These are phyloP conservation scores for Coreoperca whiteheadi DNA, from an alignment of 2,113 vertebrate genomes.

Conservation along the genomic window DNA sequence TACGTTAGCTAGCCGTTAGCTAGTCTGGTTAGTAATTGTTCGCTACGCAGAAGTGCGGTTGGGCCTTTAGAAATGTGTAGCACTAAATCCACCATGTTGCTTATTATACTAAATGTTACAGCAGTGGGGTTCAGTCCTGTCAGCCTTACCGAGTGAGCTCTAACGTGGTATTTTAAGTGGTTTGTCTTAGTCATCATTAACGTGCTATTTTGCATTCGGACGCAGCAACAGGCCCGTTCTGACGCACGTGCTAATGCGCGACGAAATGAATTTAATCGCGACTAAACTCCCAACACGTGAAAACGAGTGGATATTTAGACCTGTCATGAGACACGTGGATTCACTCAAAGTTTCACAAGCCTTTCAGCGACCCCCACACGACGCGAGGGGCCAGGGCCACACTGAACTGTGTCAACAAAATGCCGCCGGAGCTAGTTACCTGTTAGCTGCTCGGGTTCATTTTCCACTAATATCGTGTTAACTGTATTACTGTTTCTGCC, in stretches of 20 bases:
- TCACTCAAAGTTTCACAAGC: no score
- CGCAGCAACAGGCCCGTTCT: conserved; percentile 45
- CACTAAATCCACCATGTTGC: neutral
- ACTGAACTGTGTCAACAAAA: neutral
- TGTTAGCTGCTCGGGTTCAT: neutral
- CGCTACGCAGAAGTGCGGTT: neutral
- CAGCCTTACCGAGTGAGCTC: rapidly evolving
- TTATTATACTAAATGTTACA: rapidly evolving
- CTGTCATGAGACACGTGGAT: rapidly evolving
- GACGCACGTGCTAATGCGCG: conserved; percentile 61
- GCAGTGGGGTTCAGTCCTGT: rapidly evolving
- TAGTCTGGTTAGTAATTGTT: conserved; percentile 43
- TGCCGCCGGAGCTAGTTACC: neutral
- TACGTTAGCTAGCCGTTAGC: conserved; percentile 32
- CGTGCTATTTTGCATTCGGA: neutral
- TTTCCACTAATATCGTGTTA: neutral
- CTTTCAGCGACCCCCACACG: rapidly evolving
- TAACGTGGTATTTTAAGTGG: rapidly evolving
- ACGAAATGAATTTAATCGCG: neutral
- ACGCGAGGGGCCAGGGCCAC: neutral
- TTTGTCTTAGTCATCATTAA: neutral
- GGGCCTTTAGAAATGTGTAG: conserved; percentile 41
- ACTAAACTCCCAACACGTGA: neutral
- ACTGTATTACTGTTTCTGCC: rapidly evolving
- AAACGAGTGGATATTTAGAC: neutral